Evolutionary conservation across 2,888 invertebrate species (phyloP).

Genomic region (Timandra comae): DNA sequence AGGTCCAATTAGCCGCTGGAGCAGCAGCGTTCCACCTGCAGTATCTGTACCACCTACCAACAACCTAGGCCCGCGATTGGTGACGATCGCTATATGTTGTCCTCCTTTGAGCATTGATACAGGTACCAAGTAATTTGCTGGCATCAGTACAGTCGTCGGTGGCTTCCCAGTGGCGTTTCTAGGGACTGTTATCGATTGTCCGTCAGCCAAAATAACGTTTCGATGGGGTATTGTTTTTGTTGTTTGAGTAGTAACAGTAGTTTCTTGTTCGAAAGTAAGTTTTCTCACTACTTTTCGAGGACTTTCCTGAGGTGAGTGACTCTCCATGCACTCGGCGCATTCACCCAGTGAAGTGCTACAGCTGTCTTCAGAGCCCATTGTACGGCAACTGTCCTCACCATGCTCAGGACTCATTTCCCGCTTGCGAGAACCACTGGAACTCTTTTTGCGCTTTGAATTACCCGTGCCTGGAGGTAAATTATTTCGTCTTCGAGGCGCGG

Average conservation of each 20-base stretch:
- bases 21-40: conserved; percentile 79
- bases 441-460: conserved; percentile 82
- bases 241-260: conserved; percentile 44
- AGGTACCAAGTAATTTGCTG: conserved; percentile 84
- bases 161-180: conserved; percentile 78
- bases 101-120: conserved; percentile 84
- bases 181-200: conserved; percentile 79
- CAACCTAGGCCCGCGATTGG: conserved; percentile 79
- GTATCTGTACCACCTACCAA: conserved; percentile 62
- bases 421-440: conserved; percentile 77
- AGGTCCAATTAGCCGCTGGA: conserved; percentile 82
- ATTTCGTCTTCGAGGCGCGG: conserved; percentile 84
- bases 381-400: conserved; percentile 81
- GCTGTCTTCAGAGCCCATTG: conserved; percentile 86
- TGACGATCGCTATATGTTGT: conserved; percentile 84
- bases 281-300: conserved; percentile 66
- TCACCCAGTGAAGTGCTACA: conserved; percentile 80
- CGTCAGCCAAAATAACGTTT: conserved; percentile 79
- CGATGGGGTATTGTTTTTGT: conserved; percentile 54
- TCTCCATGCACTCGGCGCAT: conserved; percentile 70
- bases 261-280: conserved; percentile 66
- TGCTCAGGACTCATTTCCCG: conserved; percentile 78
- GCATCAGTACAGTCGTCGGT: conserved; percentile 81
- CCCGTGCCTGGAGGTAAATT: conserved; percentile 84
- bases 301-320: conserved; percentile 75